Conservation (phyloP, 2,888 invertebrate genomes). For the Temnothorax rugatulus region DNA sequence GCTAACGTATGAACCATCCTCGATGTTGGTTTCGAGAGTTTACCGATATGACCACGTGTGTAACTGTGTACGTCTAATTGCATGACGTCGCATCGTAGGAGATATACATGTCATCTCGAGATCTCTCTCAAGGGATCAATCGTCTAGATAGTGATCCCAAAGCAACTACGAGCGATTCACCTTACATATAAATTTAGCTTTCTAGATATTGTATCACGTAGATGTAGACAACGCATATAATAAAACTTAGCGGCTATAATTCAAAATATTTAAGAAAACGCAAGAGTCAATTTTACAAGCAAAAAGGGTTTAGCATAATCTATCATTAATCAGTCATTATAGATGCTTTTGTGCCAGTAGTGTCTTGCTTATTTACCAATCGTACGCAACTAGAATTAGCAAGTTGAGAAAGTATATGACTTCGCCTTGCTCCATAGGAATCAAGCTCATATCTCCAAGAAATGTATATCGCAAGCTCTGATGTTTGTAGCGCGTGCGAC, state of each 20-base stretch:
- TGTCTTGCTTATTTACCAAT: conserved; percentile 64
- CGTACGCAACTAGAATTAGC: conserved; percentile 48
- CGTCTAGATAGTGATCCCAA: conserved; percentile 59
- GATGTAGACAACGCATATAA: background rate
- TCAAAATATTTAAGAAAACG: background rate
- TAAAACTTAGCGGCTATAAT: background rate
- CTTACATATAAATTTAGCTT: conserved; percentile 20
- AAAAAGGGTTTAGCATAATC: background rate
- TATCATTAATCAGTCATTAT: too few relatives aligned
- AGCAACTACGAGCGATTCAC: conserved; percentile 48
- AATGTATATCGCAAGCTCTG: conserved; percentile 55
- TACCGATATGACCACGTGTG: conserved; percentile 70
- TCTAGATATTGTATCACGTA: conserved; percentile 3
- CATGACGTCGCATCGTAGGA: conserved; percentile 49
- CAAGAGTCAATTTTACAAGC: background rate
- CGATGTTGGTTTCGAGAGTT: conserved; percentile 75
- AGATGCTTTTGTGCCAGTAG: background rate
- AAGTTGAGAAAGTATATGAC: conserved; percentile 57
- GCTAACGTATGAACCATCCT: conserved; percentile 65
- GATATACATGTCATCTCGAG: conserved; percentile 57
- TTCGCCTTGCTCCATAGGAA: conserved; percentile 52
- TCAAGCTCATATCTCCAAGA: conserved; percentile 52
- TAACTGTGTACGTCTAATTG: conserved; percentile 72
- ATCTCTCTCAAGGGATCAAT: conserved; percentile 65
- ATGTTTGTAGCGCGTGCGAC: conserved; percentile 59